Evolutionary conservation across 1,140 invertebrate species (phyloP).

Genomic region (Drosophila subpulchrella): DNA sequence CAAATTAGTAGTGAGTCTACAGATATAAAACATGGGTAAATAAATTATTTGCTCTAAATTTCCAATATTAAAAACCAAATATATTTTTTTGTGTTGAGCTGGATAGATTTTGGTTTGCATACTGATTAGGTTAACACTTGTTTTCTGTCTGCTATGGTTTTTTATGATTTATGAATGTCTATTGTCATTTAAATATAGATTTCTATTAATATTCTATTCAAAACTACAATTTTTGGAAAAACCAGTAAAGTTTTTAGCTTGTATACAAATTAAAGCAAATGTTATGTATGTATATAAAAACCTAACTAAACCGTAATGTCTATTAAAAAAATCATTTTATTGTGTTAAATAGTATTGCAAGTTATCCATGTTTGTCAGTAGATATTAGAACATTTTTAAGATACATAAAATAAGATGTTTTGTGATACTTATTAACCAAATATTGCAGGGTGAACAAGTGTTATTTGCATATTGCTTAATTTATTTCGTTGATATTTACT

Average conservation of each 20-base stretch:
- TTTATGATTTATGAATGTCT: not conserved
- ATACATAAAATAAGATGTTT: not conserved
- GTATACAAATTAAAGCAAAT: too few relatives aligned
- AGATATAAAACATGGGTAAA: too few relatives aligned
- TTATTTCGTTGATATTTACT: not conserved
- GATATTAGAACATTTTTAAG: too few relatives aligned
- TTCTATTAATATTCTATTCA: not conserved
- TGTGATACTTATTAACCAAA: not conserved
- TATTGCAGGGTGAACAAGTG: not conserved
- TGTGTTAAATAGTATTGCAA: too few relatives aligned
- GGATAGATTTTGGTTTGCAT: slow-evolving; percentile 1
- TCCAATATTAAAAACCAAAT: too few relatives aligned
- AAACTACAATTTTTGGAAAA: not conserved
- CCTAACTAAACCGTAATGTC: too few relatives aligned
- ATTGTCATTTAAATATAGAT: not conserved
- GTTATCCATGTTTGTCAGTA: too few relatives aligned
- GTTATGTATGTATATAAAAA: too few relatives aligned
- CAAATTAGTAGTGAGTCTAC: too few relatives aligned
- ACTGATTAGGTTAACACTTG: not conserved
- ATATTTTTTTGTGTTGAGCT: not conserved
- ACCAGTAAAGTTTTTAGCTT: not conserved
- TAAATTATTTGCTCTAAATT: too few relatives aligned
- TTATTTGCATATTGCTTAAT: not conserved
- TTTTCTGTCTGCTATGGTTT: not conserved
- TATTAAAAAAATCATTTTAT: too few relatives aligned